Base-by-base conservation (phyloP, 2,797 vertebrate species). In the Protosalanx chinensis region DNA sequence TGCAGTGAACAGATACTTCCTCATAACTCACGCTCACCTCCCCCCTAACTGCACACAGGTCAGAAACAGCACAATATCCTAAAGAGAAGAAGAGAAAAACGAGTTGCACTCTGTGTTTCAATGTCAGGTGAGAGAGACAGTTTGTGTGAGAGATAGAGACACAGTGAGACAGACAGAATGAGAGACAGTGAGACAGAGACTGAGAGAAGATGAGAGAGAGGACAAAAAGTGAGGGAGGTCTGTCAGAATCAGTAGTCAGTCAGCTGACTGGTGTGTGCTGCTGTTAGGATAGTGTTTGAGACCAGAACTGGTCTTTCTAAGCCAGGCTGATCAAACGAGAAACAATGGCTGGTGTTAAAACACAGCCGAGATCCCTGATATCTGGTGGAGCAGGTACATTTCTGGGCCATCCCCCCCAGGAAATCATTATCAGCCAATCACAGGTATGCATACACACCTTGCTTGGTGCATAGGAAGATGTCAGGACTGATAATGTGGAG, bases 361-460 rank as follows among this genome's bases (percentile, higher is more conserved):
- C 18, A 69, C 5, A 2, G 49, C 77, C 29, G 5, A 63, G 1
- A 15, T 4, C n/a, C 10, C 29, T 30, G 33, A 64, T 41, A 12
- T 56, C 68, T 70, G 73, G 78, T 78, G 29, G 75, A 67, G 78
- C 62, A 74, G 18, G 70, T 64, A 60, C 16, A 30, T 56, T 6
- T 12, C 64, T 71, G 57, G 67, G 59, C 32, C 46, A 15, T 20
- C 65, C 70, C 70, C 70, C 23, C 57, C 68, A 23, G 72, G 71
- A 65, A 15, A 41, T 53, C 62, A 72, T 71, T 67, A 83, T 83
- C 46, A 33, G n/a, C n/a, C n/a, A 23, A 27, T 0, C 68, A 41
- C 32, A 64, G 69, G 53, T 56, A 33, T 49, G 68, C 71, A 32
- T 60, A 72, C 58, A 77, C 78, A 74, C 49, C 1, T 7, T 41